A percentile compares a stretch with the other conserved stretches of the same genome.
These are phyloP conservation scores for Peromyscus melanophrys DNA, from an alignment of 2,797 vertebrate genomes.

Conservation along the genomic window DNA sequence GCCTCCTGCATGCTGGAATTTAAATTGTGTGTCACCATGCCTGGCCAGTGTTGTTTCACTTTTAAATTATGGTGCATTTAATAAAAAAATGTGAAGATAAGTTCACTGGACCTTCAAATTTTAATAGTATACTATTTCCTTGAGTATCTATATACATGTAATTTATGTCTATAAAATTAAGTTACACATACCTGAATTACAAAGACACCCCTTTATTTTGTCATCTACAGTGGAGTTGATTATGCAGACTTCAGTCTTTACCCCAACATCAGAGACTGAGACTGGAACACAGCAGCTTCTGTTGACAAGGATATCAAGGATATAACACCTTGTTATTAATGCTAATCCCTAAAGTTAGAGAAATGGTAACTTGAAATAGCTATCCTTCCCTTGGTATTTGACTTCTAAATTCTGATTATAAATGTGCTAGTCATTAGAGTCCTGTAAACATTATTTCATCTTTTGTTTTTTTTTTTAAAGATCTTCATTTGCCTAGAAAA, in stretches of 20 bases:
- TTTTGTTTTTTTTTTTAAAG: slow-evolving; percentile 50
- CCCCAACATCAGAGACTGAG: neutral
- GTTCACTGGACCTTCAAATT: slow-evolving; percentile 26
- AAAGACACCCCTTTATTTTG: slow-evolving; percentile 22
- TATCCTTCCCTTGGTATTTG: slow-evolving; percentile 35
- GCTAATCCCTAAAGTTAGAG: slow-evolving; percentile 54
- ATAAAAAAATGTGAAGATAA: slow-evolving; percentile 31
- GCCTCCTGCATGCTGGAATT: neutral
- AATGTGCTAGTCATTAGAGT: slow-evolving; percentile 28
- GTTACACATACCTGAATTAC: neutral
- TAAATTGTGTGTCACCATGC: neutral
- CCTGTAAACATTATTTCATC: neutral
- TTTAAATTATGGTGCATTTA: slow-evolving; percentile 57
- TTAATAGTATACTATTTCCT: slow-evolving; percentile 21
- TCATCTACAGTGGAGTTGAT: neutral
- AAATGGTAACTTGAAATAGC: neutral
- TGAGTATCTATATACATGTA: slow-evolving; percentile 31
- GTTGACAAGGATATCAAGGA: slow-evolving; percentile 14
- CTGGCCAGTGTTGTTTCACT: neutral
- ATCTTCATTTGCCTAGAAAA: slow-evolving; percentile 22
- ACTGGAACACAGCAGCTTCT: slow-evolving; percentile 1
- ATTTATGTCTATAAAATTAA: slow-evolving; percentile 45
- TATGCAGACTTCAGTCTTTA: slow-evolving; percentile 39
- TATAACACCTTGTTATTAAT: slow-evolving; percentile 31
- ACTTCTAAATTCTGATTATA: slow-evolving; percentile 51